Evolutionary conservation across 92 coral and sea anemone genomes (phyloP), one percentile per base, ranked within the genome.

Genomic region (Diadumene lineata): DNA sequence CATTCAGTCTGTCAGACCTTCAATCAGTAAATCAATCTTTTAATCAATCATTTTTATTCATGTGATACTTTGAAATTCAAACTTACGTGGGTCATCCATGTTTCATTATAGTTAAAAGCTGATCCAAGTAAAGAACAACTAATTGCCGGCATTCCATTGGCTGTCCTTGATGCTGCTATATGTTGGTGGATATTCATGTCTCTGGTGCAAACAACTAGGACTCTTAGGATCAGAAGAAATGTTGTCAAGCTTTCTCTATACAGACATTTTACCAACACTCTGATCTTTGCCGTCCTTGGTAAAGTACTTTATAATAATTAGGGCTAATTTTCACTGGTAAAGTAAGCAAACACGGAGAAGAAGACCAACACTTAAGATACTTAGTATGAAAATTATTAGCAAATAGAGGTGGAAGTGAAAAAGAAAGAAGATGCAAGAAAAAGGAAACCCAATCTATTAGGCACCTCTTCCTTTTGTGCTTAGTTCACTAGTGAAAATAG

Each of bases 161-260:
- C 98, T 28, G 96, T 94, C 64, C 92, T 94, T 17, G 98, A 94
- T 81, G 97, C 97, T 13, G 97, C 93, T 26, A 94, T 94, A 69
- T 94, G 98, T 57, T 94, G 98, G 98, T 94, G 98, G 98, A 94
- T 94, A 16, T 94, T 94, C 86, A 94, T 94, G 98, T 91, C 98
- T 11, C 77, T 94, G 69, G 94, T 94, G 19, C 98, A 94, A 72
- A 94, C 98, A 32, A 94, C 93, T 11, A 75, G 98, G 64, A 94
- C 98, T 13, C 85, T 94, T 34, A 93, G 96, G 66, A 94, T 94
- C 84, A 86, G 98, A 53, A 84, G 97, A 60, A 92, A 94, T 53
- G 60, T 94, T 38, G 86, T 94, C 72, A 94, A 94, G 64, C 88
- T 94, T 11, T 88, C 98, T 8, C 86, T 94, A 1, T 94, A 94